Conservation (phyloP, 2,113 vertebrate genomes). For the Propithecus coquereli region DNA sequence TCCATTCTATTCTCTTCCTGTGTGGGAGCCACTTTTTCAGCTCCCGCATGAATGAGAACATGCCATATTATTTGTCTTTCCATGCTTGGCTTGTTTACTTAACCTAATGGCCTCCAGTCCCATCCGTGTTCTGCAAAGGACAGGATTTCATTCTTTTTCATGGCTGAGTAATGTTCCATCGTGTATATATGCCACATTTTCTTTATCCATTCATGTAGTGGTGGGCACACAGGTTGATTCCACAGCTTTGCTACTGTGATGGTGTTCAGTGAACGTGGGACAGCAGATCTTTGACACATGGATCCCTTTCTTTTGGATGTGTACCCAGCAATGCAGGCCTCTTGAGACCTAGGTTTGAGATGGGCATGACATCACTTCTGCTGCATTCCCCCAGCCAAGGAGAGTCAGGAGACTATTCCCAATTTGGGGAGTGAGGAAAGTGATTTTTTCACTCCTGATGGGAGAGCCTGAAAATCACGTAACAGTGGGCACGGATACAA, state of each 20-base stretch:
- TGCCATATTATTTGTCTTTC: background rate
- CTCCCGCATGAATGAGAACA: background rate
- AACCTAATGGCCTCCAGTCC: background rate
- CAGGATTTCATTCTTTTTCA: background rate
- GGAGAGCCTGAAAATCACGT: background rate
- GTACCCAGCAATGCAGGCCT: background rate
- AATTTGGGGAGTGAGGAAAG: background rate
- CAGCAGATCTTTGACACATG: background rate
- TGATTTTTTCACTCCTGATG: too few relatives aligned
- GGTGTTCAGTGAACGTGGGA: background rate
- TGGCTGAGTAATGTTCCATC: background rate
- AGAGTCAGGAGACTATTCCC: background rate
- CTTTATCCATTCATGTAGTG: background rate
- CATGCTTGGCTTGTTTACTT: background rate
- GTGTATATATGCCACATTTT: background rate
- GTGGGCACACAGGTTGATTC: background rate
- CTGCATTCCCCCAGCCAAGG: background rate
- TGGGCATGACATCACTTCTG: background rate
- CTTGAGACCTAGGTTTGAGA: background rate
- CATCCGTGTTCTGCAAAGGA: background rate
- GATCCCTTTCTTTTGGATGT: background rate
- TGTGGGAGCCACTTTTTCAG: background rate
- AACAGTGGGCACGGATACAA: background rate
- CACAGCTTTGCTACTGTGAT: background rate
- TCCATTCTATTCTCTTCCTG: background rate